Conservation (phyloP, 2,113 vertebrate species). For the Grallaria varia region DNA sequence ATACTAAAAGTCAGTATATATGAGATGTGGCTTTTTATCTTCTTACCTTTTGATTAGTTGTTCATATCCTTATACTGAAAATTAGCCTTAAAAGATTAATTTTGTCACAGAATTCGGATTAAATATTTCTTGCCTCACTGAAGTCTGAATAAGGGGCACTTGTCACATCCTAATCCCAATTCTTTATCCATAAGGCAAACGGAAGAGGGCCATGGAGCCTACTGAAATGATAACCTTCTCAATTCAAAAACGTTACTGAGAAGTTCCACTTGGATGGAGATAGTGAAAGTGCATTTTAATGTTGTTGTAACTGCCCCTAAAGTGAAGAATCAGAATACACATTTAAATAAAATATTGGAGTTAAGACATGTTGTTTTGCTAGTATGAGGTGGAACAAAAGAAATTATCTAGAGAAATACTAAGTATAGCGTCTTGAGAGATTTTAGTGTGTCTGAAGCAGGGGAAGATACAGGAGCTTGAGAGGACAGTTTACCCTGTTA, state of each 20-base stretch:
- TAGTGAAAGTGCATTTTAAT: not conserved
- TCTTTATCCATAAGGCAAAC: not conserved
- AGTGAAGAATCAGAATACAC: not conserved
- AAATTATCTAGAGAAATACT: not conserved
- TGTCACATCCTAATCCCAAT: not conserved
- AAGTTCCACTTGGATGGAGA: not conserved
- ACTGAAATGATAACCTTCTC: not conserved
- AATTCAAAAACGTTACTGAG: not conserved
- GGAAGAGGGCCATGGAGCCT: not conserved
- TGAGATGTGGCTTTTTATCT: not conserved
- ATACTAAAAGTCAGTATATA: not conserved
- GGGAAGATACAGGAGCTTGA: not conserved
- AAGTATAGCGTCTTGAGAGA: not conserved
- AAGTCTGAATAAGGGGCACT: not conserved
- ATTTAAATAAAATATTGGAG: not conserved
- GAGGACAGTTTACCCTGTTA: not conserved
- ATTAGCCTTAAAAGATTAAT: not conserved
- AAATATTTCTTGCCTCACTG: not conserved
- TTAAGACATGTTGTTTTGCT: not conserved
- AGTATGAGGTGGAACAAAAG: not conserved
- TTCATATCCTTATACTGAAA: not conserved
- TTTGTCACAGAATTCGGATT: not conserved
- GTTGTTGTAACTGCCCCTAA: not conserved
- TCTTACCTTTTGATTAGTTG: not conserved
- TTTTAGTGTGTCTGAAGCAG: not conserved